Percentiles rank a stretch among this genome's conserved stretches.
Evolutionary conservation across 1,140 invertebrate genomes (phyloP).

Genomic region (Saccostrea echinata): DNA sequence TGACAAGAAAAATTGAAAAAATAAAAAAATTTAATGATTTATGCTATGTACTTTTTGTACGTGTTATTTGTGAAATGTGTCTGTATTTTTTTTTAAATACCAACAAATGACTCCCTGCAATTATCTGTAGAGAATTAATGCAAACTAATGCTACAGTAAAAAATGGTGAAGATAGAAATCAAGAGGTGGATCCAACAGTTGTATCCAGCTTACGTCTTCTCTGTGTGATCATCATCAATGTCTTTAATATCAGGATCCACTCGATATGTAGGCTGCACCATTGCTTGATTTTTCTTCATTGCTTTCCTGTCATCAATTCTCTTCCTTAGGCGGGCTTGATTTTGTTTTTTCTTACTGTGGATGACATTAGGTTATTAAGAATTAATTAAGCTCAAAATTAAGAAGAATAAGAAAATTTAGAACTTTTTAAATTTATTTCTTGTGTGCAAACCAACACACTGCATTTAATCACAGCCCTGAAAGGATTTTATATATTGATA

Average conservation of each 20-base stretch:
- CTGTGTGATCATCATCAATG: neutral
- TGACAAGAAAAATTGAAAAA: too few relatives aligned
- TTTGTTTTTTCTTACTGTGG: conserved; percentile 50
- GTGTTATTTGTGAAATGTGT: too few relatives aligned
- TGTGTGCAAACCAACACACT: too few relatives aligned
- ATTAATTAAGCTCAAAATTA: neutral
- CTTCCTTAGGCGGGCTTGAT: conserved; percentile 42
- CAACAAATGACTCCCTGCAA: neutral
- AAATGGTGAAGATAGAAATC: neutral
- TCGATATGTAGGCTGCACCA: neutral
- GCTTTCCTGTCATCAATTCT: conserved; percentile 53
- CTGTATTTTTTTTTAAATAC: neutral
- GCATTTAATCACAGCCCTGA: too few relatives aligned
- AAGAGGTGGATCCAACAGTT: neutral
- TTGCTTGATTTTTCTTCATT: conserved; percentile 38
- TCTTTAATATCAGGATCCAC: conserved; percentile 17
- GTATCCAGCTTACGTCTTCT: conserved; percentile 31
- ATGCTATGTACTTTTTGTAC: too few relatives aligned
- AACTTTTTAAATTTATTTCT: too few relatives aligned
- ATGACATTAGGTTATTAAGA: conserved; percentile 18
- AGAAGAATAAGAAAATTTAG: too few relatives aligned
- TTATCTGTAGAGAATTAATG: neutral
- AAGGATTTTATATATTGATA: too few relatives aligned
- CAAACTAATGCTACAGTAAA: neutral
- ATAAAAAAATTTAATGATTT: too few relatives aligned